phyloP scores from a whole-genome alignment of 2,888 invertebrate genomes.

The Pemphredon lugubris region DNA sequence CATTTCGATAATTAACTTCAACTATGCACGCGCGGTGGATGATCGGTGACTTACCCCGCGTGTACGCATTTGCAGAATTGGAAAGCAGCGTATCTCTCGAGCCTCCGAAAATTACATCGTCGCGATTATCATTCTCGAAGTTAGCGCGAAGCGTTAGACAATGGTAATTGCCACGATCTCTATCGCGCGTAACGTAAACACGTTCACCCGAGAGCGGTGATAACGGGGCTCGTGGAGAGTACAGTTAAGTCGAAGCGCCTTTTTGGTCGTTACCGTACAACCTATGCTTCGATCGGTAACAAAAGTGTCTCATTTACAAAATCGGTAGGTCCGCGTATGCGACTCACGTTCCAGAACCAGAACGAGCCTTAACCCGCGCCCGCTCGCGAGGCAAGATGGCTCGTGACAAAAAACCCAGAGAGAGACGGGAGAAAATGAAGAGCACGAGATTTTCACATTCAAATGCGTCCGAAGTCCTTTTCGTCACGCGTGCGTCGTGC shows the following conservation, averaged over 20 bases:
- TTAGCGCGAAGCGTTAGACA: too few relatives aligned
- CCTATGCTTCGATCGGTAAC: constrained; percentile 38
- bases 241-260: constrained; percentile 45
- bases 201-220: constrained; percentile 8
- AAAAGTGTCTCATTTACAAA: constrained; percentile 56
- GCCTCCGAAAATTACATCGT: too few relatives aligned
- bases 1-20: too few relatives aligned
- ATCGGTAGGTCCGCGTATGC: constrained; percentile 32
- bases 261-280: constrained; percentile 35
- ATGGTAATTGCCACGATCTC: constrained; percentile 9
- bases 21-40: too few relatives aligned
- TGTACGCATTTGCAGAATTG: too few relatives aligned
- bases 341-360: constrained; percentile 44
- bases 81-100: too few relatives aligned
- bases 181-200: constrained; percentile 4
- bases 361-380: constrained; percentile 18
- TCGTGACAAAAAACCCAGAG: background rate
- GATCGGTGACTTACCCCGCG: too few relatives aligned
- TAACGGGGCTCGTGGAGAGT: constrained; percentile 50
- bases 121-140: too few relatives aligned
- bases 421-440: constrained; percentile 15
- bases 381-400: constrained; percentile 14
- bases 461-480: constrained; percentile 24
- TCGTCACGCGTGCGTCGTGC: background rate
- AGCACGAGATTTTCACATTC: constrained; percentile 54